Conservation (phyloP, 1,140 invertebrate species). For the Drosophila lowei region DNA sequence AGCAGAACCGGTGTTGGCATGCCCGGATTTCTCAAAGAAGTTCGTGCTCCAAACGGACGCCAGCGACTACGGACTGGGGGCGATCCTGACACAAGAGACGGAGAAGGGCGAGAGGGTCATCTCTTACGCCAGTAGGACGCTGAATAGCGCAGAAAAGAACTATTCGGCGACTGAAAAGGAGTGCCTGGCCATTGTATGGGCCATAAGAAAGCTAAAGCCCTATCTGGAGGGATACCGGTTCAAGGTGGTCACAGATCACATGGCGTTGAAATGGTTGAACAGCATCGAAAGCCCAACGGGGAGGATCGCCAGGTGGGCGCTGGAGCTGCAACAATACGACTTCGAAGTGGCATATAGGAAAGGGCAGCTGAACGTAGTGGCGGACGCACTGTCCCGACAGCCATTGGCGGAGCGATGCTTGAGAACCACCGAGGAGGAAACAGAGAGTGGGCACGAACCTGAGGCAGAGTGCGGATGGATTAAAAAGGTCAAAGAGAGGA, state of each 20-base stretch:
- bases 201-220: conserved; percentile 8
- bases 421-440: too few species aligned
- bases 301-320: too few species aligned
- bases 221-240: conserved; percentile 13
- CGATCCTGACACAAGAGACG: conserved; percentile 47
- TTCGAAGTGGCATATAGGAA: neutral
- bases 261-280: too few species aligned
- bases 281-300: too few species aligned
- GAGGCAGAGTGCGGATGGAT: too few species aligned
- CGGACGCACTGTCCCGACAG: too few species aligned
- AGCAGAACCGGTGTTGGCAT: too few species aligned
- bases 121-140: conserved; percentile 76
- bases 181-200: conserved; percentile 82
- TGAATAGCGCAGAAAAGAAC: conserved; percentile 82
- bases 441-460: too few species aligned
- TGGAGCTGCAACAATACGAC: neutral
- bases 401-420: too few species aligned
- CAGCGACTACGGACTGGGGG: conserved; percentile 53
- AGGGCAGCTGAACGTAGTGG: too few species aligned
- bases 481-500: too few species aligned
- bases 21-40: conserved; percentile 1
- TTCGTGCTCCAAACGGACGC: conserved; percentile 42
- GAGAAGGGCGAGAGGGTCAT: conserved; percentile 51
- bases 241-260: conserved; percentile 13
- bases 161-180: conserved; percentile 83